Conservation (phyloP, 2,797 vertebrate species). For the Diplodus sargus region DNA sequence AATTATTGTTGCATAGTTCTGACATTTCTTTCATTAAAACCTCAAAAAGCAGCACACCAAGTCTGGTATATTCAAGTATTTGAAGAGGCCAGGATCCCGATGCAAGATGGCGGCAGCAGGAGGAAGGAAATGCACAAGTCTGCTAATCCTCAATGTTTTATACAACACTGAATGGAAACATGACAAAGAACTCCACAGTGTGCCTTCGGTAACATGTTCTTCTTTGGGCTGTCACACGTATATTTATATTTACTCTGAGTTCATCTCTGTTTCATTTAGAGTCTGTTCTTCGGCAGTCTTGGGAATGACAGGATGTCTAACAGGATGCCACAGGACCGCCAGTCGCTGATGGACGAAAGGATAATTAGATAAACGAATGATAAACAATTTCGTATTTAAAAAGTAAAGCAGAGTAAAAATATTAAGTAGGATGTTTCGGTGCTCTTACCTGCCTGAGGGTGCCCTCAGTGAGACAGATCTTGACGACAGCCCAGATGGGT, state of each 20-base stretch:
- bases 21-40: neutral
- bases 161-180: neutral
- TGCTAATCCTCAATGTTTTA: too few relatives aligned
- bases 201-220: neutral
- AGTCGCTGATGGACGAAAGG: constrained; percentile 22
- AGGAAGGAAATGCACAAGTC: too few relatives aligned
- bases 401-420: neutral
- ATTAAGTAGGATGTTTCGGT: neutral
- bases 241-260: neutral
- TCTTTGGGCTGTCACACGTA: neutral
- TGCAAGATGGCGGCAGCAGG: too few relatives aligned
- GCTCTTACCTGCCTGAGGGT: constrained; percentile 38
- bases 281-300: neutral
- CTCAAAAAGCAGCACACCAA: neutral
- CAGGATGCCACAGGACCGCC: constrained; percentile 26
- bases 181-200: too few relatives aligned
- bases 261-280: neutral
- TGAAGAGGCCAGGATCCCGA: too few relatives aligned
- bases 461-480: constrained; percentile 35
- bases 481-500: constrained; percentile 28
- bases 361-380: neutral
- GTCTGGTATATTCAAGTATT: too few relatives aligned
- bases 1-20: neutral
- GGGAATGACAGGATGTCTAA: neutral
- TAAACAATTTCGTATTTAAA: neutral